Conservation (phyloP, 2,888 invertebrate genomes). For the Caenorhabditis zanzibari region DNA sequence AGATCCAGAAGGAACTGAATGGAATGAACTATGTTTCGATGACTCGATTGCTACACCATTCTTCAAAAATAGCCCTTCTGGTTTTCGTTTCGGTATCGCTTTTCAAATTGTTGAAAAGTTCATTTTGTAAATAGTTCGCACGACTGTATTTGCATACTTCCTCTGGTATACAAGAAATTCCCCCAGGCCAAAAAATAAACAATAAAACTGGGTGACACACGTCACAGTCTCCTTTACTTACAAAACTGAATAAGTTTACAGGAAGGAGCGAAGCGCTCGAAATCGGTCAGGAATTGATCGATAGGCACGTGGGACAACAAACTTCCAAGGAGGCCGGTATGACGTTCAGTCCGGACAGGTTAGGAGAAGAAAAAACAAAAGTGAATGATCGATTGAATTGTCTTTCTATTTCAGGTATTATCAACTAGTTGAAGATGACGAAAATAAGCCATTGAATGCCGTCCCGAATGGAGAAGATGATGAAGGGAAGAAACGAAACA, state of each 20-base stretch:
- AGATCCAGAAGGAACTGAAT: slow-evolving; percentile 59
- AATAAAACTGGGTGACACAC: slow-evolving; percentile 41
- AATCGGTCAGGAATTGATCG: slow-evolving; percentile 84
- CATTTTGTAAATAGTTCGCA: slow-evolving; percentile 13
- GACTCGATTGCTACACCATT: slow-evolving; percentile 57
- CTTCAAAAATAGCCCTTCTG: slow-evolving; percentile 34
- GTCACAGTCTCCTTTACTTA: slow-evolving; percentile 24
- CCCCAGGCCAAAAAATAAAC: slow-evolving; percentile 35
- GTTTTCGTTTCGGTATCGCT: slow-evolving; percentile 50
- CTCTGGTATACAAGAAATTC: slow-evolving; percentile 5
- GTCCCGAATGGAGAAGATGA: slow-evolving; percentile 22
- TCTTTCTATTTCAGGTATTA: slow-evolving; percentile 54
- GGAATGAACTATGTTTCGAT: slow-evolving; percentile 57
- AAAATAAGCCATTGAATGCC: slow-evolving; percentile 83
- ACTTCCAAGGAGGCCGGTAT: slow-evolving; percentile 70
- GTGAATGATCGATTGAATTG: not conserved
- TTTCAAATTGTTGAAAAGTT: not conserved
- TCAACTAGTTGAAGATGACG: slow-evolving; percentile 83
- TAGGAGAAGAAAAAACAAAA: slow-evolving; percentile 6
- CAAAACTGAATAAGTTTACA: slow-evolving; percentile 65
- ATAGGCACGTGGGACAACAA: slow-evolving; percentile 82
- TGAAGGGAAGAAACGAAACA: slow-evolving; percentile 9
- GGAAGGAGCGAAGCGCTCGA: slow-evolving; percentile 81
- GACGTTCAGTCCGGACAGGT: slow-evolving; percentile 77
- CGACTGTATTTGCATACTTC: slow-evolving; percentile 39